A percentile compares a stretch with the other conserved stretches of the same genome.
These are phyloP conservation scores for Myocastor coypus DNA, from an alignment of 2,113 vertebrate species.

Conservation along the genomic window DNA sequence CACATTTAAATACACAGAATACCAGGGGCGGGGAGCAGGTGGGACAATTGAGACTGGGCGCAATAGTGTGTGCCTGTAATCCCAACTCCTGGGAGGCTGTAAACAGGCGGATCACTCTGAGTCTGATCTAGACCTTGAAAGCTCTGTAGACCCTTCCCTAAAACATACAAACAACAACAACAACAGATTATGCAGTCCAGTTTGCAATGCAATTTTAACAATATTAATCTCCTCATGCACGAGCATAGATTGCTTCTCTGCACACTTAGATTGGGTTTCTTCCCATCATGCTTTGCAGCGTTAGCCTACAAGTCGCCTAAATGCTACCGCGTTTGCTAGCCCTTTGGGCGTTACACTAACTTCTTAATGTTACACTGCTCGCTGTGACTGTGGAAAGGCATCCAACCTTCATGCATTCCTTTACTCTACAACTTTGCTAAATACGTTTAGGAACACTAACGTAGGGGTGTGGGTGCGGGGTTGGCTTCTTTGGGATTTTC, in stretches of 20 bases:
- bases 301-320: neutral
- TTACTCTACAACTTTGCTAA: neutral
- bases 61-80: too few relatives aligned
- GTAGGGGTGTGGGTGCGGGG: neutral
- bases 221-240: neutral
- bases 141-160: too few relatives aligned
- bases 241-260: neutral
- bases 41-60: too few relatives aligned
- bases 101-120: too few relatives aligned
- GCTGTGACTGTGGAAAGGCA: neutral
- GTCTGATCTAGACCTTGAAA: too few relatives aligned
- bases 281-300: neutral
- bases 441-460: neutral
- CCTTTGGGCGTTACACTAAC: neutral
- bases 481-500: neutral
- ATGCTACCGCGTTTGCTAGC: neutral
- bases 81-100: too few relatives aligned
- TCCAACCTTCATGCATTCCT: neutral
- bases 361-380: neutral
- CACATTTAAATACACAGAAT: neutral
- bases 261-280: neutral
- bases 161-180: too few relatives aligned
- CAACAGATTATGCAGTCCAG: neutral
- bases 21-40: too few relatives aligned
- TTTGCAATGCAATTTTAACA: neutral